Conservation (phyloP, 37 sponge, comb jelly and placozoan genomes). For the Agelas oroides region DNA sequence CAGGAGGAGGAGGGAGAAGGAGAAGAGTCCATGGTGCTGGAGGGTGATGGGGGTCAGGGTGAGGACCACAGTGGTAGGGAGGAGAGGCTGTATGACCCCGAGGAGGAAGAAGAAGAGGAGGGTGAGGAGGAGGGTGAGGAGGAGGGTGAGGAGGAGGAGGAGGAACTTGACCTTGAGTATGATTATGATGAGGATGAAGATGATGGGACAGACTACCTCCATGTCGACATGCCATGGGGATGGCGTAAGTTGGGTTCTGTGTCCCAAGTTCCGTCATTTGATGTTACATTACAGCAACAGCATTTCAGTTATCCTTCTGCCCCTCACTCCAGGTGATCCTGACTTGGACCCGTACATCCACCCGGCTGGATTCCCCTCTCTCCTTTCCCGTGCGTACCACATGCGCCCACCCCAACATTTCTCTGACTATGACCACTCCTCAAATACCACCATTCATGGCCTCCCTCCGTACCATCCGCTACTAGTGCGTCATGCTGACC, state of each 20-base stretch:
- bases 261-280: too few species aligned
- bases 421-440: neutral
- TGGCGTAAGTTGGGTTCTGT: neutral
- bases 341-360: slow-evolving; percentile 24
- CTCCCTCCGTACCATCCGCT: slow-evolving; percentile 65
- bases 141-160: slow-evolving; percentile 64
- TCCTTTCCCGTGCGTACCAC: slow-evolving; percentile 58
- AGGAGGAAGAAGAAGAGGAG: slow-evolving; percentile 58
- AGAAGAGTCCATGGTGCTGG: neutral
- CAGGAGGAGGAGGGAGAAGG: slow-evolving; percentile 7
- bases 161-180: slow-evolving; percentile 67
- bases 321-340: slow-evolving; percentile 15
- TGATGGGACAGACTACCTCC: slow-evolving; percentile 59
- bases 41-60: neutral
- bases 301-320: too few species aligned
- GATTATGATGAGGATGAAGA: slow-evolving; percentile 80
- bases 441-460: neutral
- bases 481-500: slow-evolving; percentile 19
- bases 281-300: too few species aligned
- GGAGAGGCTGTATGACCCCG: slow-evolving; percentile 4
- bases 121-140: slow-evolving; percentile 70
- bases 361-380: slow-evolving; percentile 15
- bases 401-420: slow-evolving; percentile 32
- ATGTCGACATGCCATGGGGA: slow-evolving; percentile 31
- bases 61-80: neutral